phyloP scores from a whole-genome alignment of 2,797 vertebrate species.

The Acanthurus leucopareius region DNA sequence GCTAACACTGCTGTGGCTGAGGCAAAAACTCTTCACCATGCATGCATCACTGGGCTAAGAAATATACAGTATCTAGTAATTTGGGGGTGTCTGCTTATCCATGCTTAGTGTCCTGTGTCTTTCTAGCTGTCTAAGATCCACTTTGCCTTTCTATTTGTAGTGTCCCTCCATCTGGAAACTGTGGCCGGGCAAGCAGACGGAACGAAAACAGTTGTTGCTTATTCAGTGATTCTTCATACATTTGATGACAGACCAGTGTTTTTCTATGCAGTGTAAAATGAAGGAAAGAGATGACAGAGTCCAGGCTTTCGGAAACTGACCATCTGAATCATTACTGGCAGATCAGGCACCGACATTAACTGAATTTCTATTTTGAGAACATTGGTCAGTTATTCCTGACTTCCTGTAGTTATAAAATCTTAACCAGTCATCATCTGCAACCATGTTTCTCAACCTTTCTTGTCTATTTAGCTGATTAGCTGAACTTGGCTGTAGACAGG shows the following conservation, averaged over 20 bases:
- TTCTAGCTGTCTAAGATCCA: conserved; percentile 38
- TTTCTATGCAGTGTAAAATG: background rate
- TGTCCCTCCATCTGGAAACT: conserved; percentile 52
- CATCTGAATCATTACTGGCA: background rate
- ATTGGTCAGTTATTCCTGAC: too few relatives aligned
- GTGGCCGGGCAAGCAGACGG: conserved; percentile 14
- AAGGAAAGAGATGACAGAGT: background rate
- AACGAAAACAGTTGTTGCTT: conserved; percentile 43
- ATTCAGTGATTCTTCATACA: conserved; percentile 6
- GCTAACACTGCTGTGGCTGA: conserved; percentile 24
- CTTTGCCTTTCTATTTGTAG: conserved; percentile 52
- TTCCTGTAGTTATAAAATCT: too few relatives aligned
- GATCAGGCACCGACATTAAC: too few relatives aligned
- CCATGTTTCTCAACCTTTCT: too few relatives aligned
- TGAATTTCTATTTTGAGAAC: too few relatives aligned
- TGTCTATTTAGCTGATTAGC: too few relatives aligned
- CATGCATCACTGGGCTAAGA: conserved; percentile 32
- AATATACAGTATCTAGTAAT: conserved; percentile 46
- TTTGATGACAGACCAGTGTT: background rate
- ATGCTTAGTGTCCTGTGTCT: conserved; percentile 36
- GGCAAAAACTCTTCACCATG: conserved; percentile 21
- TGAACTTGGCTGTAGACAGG: too few relatives aligned
- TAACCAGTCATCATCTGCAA: too few relatives aligned
- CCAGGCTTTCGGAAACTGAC: background rate
- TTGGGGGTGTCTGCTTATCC: conserved; percentile 55